Conservation (phyloP, 1,140 invertebrate genomes). For the Tenebrio molitor region DNA sequence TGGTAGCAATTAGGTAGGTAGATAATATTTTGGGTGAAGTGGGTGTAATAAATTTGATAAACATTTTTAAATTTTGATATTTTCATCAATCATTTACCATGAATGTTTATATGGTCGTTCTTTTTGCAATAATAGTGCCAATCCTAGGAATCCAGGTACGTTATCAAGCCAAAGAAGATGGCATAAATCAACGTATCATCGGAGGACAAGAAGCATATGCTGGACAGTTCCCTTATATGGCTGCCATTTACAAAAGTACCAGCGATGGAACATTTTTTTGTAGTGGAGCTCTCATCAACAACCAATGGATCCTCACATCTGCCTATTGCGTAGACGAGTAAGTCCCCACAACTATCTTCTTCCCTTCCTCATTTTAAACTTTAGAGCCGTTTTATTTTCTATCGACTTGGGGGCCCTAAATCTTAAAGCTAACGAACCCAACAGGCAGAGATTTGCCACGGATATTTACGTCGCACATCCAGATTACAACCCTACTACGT, state of each 20-base stretch:
- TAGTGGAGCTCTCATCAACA: not conserved
- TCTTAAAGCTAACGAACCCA: not conserved
- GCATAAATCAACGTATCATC: not conserved
- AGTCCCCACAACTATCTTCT: not conserved
- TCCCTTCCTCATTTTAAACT: not conserved
- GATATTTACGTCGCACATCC: not conserved
- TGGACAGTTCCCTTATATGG: not conserved
- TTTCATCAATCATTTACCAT: too few species aligned
- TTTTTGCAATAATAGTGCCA: too few species aligned
- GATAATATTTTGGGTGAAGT: too few species aligned
- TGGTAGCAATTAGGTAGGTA: too few species aligned
- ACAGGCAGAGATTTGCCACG: not conserved
- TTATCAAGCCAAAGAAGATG: too few species aligned
- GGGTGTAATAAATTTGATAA: too few species aligned
- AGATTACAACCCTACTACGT: not conserved
- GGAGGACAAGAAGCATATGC: not conserved
- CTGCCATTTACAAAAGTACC: not conserved
- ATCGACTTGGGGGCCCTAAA: not conserved
- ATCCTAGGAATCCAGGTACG: too few species aligned
- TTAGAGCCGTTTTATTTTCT: not conserved
- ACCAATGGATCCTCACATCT: not conserved
- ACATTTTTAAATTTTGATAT: too few species aligned
- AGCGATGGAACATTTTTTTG: not conserved
- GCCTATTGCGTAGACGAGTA: not conserved
- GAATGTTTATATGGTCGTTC: too few species aligned